phyloP scores from a whole-genome alignment of 2,797 vertebrate genomes.

The Gymnopithys bicolor region DNA sequence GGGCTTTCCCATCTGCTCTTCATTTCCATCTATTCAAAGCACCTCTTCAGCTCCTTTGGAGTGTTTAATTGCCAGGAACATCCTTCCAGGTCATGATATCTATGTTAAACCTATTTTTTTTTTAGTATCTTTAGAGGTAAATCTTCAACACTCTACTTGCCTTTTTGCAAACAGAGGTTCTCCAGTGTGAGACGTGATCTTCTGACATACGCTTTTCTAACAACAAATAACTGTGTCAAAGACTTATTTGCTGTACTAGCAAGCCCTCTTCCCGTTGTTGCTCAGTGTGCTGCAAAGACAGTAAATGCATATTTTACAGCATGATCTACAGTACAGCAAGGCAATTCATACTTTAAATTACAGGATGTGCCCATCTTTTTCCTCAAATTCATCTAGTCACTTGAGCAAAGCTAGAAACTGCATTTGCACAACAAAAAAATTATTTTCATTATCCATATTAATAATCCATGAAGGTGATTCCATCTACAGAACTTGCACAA shows the following conservation, averaged over 20 bases:
- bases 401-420: neutral
- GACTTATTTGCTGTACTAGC: neutral
- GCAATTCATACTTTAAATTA: neutral
- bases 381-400: neutral
- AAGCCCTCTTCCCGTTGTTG: neutral
- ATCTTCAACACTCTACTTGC: neutral
- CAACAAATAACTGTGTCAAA: neutral
- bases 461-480: neutral
- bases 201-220: neutral
- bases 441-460: neutral
- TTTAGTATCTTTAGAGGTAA: neutral
- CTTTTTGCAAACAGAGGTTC: neutral
- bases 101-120: neutral
- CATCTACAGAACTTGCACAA: neutral
- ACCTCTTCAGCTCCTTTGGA: neutral
- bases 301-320: neutral
- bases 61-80: neutral
- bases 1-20: neutral
- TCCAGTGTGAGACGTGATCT: neutral
- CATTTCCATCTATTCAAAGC: neutral
- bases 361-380: neutral
- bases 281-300: neutral
- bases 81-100: neutral
- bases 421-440: neutral
- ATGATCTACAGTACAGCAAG: neutral